A percentile compares a stretch with the other conserved stretches of the same genome.
phyloP scores from a whole-genome alignment of 1,140 invertebrate species.

The Phenacoccus solenopsis region DNA sequence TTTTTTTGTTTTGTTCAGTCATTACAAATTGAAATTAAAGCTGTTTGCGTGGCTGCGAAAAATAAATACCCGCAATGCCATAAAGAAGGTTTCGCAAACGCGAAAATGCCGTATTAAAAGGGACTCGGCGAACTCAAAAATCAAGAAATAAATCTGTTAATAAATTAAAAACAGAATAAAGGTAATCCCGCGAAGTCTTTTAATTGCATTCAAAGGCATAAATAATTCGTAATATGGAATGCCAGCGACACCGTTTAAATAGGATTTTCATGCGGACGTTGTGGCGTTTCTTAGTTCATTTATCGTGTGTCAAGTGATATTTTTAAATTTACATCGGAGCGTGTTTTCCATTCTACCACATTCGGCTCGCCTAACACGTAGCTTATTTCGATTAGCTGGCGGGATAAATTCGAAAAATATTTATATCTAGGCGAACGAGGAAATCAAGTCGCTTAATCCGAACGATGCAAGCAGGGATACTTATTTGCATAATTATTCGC shows the following conservation, averaged over 20 bases:
- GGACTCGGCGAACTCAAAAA: not conserved
- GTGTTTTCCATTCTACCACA: not conserved
- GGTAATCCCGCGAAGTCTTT: not conserved
- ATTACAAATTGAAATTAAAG: not conserved
- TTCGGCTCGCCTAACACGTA: not conserved
- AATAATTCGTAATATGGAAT: constrained; percentile 3
- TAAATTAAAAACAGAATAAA: constrained; percentile 4
- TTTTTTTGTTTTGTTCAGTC: no score
- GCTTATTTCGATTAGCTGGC: not conserved
- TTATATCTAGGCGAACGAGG: not conserved
- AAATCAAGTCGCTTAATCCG: not conserved
- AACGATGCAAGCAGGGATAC: not conserved
- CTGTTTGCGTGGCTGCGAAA: not conserved
- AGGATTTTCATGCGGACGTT: not conserved
- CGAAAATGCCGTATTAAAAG: not conserved
- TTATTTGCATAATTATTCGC: constrained; percentile 3
- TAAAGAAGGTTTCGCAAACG: not conserved
- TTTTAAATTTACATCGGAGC: not conserved
- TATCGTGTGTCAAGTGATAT: not conserved
- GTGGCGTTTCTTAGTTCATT: not conserved
- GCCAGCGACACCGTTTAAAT: not conserved
- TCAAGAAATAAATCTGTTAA: not conserved
- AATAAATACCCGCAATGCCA: not conserved
- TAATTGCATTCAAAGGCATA: not conserved
- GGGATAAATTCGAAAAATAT: not conserved